phyloP scores from a whole-genome alignment of 2,888 invertebrate species.

The Thecocarcelia acutangulata region DNA sequence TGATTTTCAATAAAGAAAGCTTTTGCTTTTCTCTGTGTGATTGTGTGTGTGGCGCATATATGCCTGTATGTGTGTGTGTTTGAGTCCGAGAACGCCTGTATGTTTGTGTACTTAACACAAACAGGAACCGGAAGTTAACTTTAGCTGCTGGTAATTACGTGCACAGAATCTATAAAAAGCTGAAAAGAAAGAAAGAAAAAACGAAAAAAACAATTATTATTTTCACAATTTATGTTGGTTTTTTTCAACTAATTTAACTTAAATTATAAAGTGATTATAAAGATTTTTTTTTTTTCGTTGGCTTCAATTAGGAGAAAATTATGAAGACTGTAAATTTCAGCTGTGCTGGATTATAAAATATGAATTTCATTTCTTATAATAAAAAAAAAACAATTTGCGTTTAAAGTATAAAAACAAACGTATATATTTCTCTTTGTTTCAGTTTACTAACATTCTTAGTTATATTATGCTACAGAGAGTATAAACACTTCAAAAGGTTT shows the following conservation, averaged over 20 bases:
- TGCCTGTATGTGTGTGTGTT: neutral
- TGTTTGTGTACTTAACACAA: slow-evolving; percentile 41
- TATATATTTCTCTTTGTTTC: too few species aligned
- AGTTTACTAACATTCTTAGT: too few species aligned
- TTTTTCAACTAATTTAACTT: slow-evolving; percentile 38
- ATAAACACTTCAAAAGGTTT: too few species aligned
- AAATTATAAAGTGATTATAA: slow-evolving; percentile 56
- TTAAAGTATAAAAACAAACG: too few species aligned
- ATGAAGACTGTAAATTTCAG: slow-evolving; percentile 13
- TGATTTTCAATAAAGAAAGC: slow-evolving; percentile 12
- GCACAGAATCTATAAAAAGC: slow-evolving; percentile 62
- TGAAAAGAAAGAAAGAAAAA: slow-evolving; percentile 32
- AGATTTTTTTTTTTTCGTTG: slow-evolving; percentile 4
- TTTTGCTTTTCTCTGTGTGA: slow-evolving; percentile 5
- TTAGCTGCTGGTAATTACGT: slow-evolving; percentile 65
- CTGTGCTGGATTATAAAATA: neutral
- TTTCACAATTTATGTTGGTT: slow-evolving; percentile 53
- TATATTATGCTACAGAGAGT: too few species aligned
- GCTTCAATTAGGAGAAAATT: slow-evolving; percentile 1
- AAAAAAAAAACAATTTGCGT: too few species aligned
- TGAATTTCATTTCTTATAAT: neutral
- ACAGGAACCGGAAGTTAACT: slow-evolving; percentile 64
- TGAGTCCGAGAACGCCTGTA: slow-evolving; percentile 7
- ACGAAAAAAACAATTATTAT: slow-evolving; percentile 41
- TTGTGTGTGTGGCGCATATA: neutral